Conservation (phyloP, 1,140 invertebrate genomes). For the Colletes gigas region DNA sequence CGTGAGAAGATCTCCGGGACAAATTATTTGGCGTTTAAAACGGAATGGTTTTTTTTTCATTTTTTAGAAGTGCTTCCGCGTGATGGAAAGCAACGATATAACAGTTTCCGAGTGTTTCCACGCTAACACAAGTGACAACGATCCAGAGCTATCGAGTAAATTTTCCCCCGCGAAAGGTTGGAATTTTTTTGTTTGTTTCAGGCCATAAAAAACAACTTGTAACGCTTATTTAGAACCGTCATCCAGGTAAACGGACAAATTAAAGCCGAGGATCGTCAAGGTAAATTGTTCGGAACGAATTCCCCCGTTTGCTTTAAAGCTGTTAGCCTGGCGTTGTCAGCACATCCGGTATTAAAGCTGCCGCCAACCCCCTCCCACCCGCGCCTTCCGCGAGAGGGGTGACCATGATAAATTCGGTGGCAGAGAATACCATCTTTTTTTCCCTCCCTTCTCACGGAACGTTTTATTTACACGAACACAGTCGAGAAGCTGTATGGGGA, state of each 20-base stretch:
- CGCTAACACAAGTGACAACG: too few species aligned
- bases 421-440: background rate
- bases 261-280: background rate
- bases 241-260: background rate
- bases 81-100: too few species aligned
- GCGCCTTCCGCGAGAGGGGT: background rate
- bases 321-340: background rate
- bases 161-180: too few species aligned
- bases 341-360: background rate
- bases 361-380: background rate
- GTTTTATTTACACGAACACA: background rate
- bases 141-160: too few species aligned
- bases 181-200: too few species aligned
- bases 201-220: too few species aligned
- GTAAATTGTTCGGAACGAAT: background rate
- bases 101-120: too few species aligned
- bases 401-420: too few species aligned
- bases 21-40: too few species aligned
- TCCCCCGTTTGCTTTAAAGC: background rate
- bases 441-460: background rate
- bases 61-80: too few species aligned
- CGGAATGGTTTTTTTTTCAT: too few species aligned
- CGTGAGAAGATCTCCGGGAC: too few species aligned
- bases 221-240: background rate
- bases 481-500: background rate